Base-by-base conservation (phyloP, 2,888 invertebrate species). In the Metacarcinus magister region DNA sequence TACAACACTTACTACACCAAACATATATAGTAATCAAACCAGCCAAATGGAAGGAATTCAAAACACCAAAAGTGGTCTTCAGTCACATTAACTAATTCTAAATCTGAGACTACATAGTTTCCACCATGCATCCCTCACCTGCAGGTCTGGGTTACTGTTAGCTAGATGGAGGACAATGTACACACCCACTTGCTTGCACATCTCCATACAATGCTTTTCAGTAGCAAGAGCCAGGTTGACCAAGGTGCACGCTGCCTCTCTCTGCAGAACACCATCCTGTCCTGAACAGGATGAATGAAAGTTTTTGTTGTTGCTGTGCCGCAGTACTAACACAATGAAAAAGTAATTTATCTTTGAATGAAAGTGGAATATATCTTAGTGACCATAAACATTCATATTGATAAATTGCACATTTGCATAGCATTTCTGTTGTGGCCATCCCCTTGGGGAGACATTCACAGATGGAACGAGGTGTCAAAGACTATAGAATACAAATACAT, bases 221-320 rank as follows among this genome's bases (percentile, higher is more conserved):
- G 8, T 94, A 19, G 94, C 96, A 10, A 96, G 44, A n/a, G 91
- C 92, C 28, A 96, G 54, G 92, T 96, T 96, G 48, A 96, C 87
- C 43, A 96, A 32, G 23, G 82, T 82, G 48, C 94, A 94, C 1
- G 94, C 94, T 87, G 96, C 96, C 28, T 96, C 96, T 39, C 92
- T 94, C 87, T 94, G 91, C 23, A 94, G 92, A 28, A 48, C 48
- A 19, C 89, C 95, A 44, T 94, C 92, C 46, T 92, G 67, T 39
- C 96, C 96, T 95, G 54, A 95, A 92, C 28, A 44, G 16, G 0
- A 46, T 7, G n/a, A 67, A n/a, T n/a, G n/a, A n/a, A 67, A 16
- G 7, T n/a, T 19, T 67, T n/a, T n/a, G 39, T 39, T 39, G 39
- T 39, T 67, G 7, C n/a, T 67, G 67, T 23, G n/a, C 23, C 0